These are phyloP conservation scores for Palythoa caribaeorum DNA, from an alignment of 92 coral and sea anemone species.

Conservation along the genomic window DNA sequence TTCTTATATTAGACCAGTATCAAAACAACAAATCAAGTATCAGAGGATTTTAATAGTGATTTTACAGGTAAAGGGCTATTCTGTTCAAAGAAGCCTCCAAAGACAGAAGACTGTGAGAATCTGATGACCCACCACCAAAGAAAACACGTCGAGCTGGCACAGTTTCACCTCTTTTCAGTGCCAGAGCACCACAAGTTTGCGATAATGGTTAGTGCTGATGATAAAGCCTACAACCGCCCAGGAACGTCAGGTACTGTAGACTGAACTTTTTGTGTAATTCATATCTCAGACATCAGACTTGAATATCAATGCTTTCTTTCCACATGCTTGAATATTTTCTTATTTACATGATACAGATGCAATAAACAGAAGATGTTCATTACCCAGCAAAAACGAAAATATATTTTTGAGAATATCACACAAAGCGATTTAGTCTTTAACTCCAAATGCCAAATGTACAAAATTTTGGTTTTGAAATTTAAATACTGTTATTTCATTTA, in stretches of 20 bases:
- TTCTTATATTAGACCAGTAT: not conserved
- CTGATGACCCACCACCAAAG: slow-evolving; percentile 62
- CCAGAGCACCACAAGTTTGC: slow-evolving; percentile 30
- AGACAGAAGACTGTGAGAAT: slow-evolving; percentile 47
- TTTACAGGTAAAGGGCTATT: slow-evolving; percentile 48
- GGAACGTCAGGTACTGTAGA: slow-evolving; percentile 52
- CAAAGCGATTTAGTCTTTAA: not conserved
- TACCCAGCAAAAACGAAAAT: not conserved
- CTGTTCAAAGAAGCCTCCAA: slow-evolving; percentile 51
- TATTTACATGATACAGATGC: not conserved
- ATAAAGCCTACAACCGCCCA: slow-evolving; percentile 54
- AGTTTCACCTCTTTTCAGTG: slow-evolving; percentile 50
- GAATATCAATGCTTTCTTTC: not conserved
- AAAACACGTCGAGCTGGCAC: slow-evolving; percentile 43
- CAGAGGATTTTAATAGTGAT: not conserved
- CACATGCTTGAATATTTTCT: slow-evolving; percentile 5
- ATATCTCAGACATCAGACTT: not conserved
- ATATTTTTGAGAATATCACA: not conserved
- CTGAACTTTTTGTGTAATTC: not conserved
- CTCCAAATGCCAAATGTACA: not conserved
- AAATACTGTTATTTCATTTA: not conserved
- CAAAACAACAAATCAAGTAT: not conserved
- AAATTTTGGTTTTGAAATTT: not conserved
- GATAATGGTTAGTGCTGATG: slow-evolving; percentile 51
- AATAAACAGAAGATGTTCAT: not conserved